Percentiles rank a stretch among this genome's conserved stretches.
These are phyloP conservation scores for Uria aalge DNA, from an alignment of 2,113 vertebrate species.

Conservation along the genomic window DNA sequence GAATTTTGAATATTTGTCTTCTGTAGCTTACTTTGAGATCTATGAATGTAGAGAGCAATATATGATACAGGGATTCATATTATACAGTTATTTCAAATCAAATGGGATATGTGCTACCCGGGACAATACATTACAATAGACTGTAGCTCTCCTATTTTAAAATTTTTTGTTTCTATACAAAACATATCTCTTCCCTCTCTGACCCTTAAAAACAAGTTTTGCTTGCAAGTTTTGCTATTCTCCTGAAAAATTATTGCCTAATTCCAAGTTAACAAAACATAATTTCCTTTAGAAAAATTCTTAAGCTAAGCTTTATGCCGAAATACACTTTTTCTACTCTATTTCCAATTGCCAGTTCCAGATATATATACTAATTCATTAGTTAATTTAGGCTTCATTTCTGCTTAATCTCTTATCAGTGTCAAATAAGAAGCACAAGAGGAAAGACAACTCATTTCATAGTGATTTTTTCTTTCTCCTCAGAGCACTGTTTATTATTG, in stretches of 20 bases:
- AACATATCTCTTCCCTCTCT: background rate
- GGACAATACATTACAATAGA: background rate
- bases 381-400: slow-evolving; percentile 36
- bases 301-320: background rate
- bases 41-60: background rate
- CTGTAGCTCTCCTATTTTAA: background rate
- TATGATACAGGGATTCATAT: background rate
- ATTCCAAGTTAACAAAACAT: background rate
- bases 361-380: slow-evolving; percentile 15
- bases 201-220: background rate
- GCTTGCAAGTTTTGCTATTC: background rate
- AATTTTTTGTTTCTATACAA: background rate
- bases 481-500: background rate
- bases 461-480: background rate
- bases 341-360: background rate
- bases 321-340: background rate
- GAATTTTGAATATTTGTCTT: background rate
- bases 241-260: background rate
- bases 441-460: background rate
- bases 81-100: background rate
- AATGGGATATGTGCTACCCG: background rate
- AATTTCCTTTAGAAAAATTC: background rate
- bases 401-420: background rate
- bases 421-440: background rate
- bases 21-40: background rate